These are phyloP conservation scores for Pseudopleuronectes americanus DNA, from an alignment of 2,797 vertebrate genomes.

Conservation along the genomic window DNA sequence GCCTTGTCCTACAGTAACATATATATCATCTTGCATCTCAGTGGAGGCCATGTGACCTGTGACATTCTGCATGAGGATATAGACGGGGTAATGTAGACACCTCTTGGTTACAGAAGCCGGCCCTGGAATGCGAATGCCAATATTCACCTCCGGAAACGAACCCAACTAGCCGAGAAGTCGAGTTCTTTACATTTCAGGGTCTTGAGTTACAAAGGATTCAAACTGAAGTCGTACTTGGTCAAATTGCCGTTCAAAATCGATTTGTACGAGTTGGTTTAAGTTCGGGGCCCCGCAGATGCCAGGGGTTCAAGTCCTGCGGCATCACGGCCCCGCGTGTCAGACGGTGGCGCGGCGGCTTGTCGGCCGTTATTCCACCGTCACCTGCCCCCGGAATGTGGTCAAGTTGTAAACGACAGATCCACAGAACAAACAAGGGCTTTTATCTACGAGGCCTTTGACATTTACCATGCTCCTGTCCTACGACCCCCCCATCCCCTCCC, in stretches of 20 bases:
- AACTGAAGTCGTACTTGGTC: not conserved
- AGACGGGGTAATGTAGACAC: conserved; percentile 66
- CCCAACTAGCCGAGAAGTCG: not conserved
- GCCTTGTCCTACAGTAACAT: conserved; percentile 59
- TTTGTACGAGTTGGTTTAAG: conserved; percentile 2
- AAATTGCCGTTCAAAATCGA: not conserved
- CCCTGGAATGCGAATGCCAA: conserved; percentile 63
- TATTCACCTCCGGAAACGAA: conserved; percentile 68
- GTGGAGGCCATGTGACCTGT: conserved; percentile 60
- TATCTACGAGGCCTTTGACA: conserved; percentile 68
- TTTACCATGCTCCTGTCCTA: conserved; percentile 55
- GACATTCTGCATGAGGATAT: conserved; percentile 71
- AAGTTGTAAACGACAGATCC: conserved; percentile 69
- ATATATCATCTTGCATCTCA: conserved; percentile 71
- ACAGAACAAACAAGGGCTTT: conserved; percentile 72
- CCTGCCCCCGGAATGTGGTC: conserved; percentile 49
- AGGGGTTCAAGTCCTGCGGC: not conserved
- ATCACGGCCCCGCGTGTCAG: conserved; percentile 9
- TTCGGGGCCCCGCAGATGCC: not conserved
- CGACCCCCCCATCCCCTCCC: conserved; percentile 18
- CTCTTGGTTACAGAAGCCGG: conserved; percentile 62
- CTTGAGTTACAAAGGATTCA: not conserved
- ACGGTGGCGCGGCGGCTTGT: not conserved
- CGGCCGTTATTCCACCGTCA: conserved; percentile 10
- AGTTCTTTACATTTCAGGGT: not conserved